Percentiles rank a stretch among this genome's conserved stretches.
These are phyloP conservation scores for Pristionchus japonicus DNA, from an alignment of 2,888 invertebrate species.

Conservation along the genomic window DNA sequence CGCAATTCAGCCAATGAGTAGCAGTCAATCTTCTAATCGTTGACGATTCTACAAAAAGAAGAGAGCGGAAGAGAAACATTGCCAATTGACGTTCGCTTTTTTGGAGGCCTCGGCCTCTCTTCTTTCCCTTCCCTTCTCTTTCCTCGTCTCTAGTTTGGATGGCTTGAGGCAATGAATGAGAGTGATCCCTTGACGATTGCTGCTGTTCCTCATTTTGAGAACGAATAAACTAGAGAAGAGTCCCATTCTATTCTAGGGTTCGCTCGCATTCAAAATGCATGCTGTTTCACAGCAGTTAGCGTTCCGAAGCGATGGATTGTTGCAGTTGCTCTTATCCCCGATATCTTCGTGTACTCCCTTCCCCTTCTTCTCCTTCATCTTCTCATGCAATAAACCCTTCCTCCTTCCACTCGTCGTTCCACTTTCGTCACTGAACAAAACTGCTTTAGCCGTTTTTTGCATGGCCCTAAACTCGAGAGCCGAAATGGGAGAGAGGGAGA, in stretches of 20 bases:
- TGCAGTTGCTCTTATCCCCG: background rate
- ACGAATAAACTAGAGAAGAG: background rate
- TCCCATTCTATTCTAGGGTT: background rate
- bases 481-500: background rate
- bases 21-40: background rate
- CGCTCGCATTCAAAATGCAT: background rate
- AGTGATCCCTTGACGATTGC: background rate
- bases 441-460: slow-evolving; percentile 8
- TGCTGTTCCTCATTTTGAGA: background rate
- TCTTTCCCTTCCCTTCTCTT: background rate
- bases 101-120: background rate
- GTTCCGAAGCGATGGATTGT: too few species aligned
- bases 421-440: background rate
- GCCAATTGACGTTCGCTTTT: slow-evolving; percentile 19
- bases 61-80: background rate
- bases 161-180: background rate
- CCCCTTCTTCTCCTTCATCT: background rate
- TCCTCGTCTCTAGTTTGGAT: slow-evolving; percentile 2
- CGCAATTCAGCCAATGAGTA: background rate
- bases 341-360: background rate
- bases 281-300: background rate
- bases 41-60: background rate
- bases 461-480: background rate
- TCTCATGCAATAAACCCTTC: background rate
- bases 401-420: background rate